Percentiles rank a stretch among this genome's conserved stretches.
Evolutionary conservation across 2,113 vertebrate genomes (phyloP).

Genomic region (Oostethus manadensis): DNA sequence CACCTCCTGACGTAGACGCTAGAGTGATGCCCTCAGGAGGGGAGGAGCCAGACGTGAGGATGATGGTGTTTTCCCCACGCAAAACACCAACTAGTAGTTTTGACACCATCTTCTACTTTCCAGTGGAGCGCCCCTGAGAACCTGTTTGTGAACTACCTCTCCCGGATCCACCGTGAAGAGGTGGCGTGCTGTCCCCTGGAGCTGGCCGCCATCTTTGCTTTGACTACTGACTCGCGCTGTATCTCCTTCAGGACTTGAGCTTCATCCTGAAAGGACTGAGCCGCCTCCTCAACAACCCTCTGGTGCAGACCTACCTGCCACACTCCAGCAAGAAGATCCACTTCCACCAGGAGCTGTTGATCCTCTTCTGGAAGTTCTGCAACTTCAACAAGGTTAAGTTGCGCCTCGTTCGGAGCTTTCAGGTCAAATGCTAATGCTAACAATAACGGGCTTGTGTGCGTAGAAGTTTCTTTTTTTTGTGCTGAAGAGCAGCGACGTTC

Average conservation of each 20-base stretch:
- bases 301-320: constrained; percentile 93
- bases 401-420: neutral
- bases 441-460: neutral
- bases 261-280: constrained; percentile 92
- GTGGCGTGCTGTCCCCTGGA: constrained; percentile 49
- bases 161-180: constrained; percentile 96
- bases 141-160: constrained; percentile 97
- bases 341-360: constrained; percentile 93
- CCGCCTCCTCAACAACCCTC: constrained; percentile 87
- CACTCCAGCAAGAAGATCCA: constrained; percentile 95
- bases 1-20: constrained; percentile 44
- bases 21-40: constrained; percentile 63
- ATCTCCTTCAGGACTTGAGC: constrained; percentile 81
- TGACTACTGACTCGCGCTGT: neutral
- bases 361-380: constrained; percentile 97
- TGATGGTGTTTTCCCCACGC: neutral
- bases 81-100: neutral
- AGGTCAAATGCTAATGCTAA: neutral
- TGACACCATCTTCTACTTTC: constrained; percentile 7
- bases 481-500: constrained; percentile 94
- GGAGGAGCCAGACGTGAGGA: constrained; percentile 84
- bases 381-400: constrained; percentile 91
- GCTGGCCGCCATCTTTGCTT: neutral
- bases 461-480: constrained; percentile 98
- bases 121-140: constrained; percentile 86